Percentiles rank a stretch among this genome's conserved stretches.
Conservation (phyloP, 2,797 vertebrate genomes). For the Hipposideros larvatus region DNA sequence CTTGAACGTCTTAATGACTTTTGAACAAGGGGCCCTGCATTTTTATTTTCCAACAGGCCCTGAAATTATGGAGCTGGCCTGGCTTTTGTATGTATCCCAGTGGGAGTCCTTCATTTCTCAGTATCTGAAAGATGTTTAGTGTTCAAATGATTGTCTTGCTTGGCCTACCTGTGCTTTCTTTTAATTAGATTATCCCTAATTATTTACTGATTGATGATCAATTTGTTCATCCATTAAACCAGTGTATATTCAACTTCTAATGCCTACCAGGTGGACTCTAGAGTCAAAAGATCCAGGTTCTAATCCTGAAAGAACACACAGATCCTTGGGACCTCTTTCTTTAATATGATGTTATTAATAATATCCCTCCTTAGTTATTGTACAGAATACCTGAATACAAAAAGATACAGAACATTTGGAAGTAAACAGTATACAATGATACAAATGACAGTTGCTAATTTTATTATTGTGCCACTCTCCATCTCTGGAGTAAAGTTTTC, state of each 20-base stretch:
- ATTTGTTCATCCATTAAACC: not conserved
- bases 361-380: not conserved
- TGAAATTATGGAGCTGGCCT: not conserved
- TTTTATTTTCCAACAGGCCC: not conserved
- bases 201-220: not conserved
- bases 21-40: not conserved
- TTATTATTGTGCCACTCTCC: not conserved
- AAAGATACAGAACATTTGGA: not conserved
- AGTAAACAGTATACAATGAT: not conserved
- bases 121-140: not conserved
- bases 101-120: not conserved
- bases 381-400: not conserved
- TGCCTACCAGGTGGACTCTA: not conserved
- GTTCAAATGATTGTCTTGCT: not conserved
- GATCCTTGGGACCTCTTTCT: not conserved
- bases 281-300: not conserved
- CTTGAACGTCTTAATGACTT: not conserved
- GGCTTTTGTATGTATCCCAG: not conserved
- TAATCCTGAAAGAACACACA: not conserved
- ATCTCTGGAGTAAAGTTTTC: not conserved
- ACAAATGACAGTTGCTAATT: not conserved
- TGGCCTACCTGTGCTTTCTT: not conserved
- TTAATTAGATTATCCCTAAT: slow-evolving; percentile 13
- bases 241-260: not conserved
- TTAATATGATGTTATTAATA: not conserved